phyloP scores from a whole-genome alignment of 2,888 invertebrate species.

The Protonemura montana region DNA sequence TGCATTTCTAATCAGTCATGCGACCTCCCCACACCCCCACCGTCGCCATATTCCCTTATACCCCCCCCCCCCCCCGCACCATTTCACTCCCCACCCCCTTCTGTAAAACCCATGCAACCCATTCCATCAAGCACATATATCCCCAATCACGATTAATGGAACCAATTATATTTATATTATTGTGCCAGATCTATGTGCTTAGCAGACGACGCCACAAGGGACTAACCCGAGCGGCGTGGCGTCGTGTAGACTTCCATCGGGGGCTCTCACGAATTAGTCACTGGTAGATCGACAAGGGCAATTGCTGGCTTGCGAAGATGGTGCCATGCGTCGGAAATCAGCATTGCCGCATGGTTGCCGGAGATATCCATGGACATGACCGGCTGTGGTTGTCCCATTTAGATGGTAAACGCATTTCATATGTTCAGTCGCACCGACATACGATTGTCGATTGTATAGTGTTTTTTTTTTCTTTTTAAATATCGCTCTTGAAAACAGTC shows the following conservation, averaged over 20 bases:
- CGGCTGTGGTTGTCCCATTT: no score
- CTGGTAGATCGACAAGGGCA: background rate
- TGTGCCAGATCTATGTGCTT: slow-evolving; percentile 9
- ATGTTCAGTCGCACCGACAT: no score
- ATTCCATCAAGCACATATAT: slow-evolving; percentile 17
- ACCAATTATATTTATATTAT: slow-evolving; percentile 35
- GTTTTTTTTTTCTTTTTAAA: no score
- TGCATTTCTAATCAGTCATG: slow-evolving; percentile 41
- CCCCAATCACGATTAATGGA: slow-evolving; percentile 28
- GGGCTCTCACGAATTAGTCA: background rate
- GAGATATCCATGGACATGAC: no score
- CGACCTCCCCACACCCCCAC: background rate
- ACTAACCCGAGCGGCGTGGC: background rate
- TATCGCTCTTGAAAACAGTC: no score
- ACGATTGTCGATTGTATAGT: no score
- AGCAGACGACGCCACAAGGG: background rate
- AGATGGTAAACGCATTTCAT: no score
- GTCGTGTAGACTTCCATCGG: background rate
- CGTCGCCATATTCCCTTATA: slow-evolving; percentile 1
- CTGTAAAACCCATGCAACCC: background rate
- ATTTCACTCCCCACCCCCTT: no score
- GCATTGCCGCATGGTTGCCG: background rate
- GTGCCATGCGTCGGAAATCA: slow-evolving; percentile 40
- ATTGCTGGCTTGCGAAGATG: slow-evolving; percentile 27
- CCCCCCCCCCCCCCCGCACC: background rate